Conservation (phyloP, 2,797 vertebrate species). For the Sebastes minor region DNA sequence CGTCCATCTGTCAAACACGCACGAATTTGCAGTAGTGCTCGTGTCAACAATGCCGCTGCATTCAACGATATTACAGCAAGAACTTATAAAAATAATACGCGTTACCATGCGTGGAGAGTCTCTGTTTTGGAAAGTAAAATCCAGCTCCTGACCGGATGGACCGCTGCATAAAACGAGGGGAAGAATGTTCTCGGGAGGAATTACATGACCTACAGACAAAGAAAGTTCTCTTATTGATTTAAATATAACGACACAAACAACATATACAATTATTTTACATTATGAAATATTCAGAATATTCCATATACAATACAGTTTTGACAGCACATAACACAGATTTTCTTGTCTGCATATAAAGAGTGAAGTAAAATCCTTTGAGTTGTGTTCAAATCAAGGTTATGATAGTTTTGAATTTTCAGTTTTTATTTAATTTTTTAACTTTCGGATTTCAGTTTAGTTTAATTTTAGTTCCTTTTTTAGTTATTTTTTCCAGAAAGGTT, state of each 20-base stretch:
- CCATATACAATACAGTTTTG: neutral
- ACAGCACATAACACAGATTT: neutral
- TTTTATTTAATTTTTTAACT: too few relatives aligned
- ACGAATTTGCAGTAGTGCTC: neutral
- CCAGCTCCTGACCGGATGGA: conserved; percentile 92
- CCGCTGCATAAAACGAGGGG: conserved; percentile 91
- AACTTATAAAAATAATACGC: neutral
- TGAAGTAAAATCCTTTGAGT: neutral
- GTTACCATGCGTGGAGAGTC: conserved; percentile 90
- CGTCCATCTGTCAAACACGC: conserved; percentile 87
- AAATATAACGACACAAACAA: neutral
- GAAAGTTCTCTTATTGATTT: neutral
- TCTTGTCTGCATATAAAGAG: neutral
- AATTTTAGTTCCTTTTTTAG: too few relatives aligned
- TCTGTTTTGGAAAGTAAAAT: conserved; percentile 93
- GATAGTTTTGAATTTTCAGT: too few relatives aligned
- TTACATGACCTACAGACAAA: conserved; percentile 88
- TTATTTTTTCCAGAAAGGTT: too few relatives aligned
- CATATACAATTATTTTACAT: neutral
- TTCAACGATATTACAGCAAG: neutral
- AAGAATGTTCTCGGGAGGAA: conserved; percentile 93
- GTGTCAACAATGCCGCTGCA: neutral
- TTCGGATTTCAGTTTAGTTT: too few relatives aligned
- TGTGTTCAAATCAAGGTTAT: neutral
- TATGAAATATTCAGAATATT: neutral